These are phyloP conservation scores for Pteropus alecto DNA, from an alignment of 2,113 vertebrate species.

Conservation along the genomic window DNA sequence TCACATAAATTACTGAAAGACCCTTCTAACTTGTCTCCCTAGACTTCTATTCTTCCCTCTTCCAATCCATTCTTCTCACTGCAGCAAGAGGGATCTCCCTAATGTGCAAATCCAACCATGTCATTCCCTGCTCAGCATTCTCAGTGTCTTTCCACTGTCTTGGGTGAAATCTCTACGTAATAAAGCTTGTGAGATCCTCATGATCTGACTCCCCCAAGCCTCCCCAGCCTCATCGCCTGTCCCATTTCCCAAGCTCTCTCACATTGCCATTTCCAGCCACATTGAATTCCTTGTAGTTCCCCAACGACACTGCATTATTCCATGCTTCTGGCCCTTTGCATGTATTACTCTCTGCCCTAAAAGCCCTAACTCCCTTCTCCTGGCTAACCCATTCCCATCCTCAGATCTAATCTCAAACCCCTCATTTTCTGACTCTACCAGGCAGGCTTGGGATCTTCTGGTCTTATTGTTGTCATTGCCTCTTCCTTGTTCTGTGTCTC, in stretches of 20 bases:
- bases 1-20: background rate
- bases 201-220: background rate
- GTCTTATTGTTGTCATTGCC: background rate
- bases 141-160: background rate
- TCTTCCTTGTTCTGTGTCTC: background rate
- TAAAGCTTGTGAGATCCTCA: background rate
- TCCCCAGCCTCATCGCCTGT: background rate
- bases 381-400: background rate
- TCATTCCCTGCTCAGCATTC: background rate
- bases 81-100: background rate
- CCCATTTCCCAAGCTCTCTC: background rate
- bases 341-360: background rate
- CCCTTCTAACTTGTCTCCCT: background rate
- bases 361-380: background rate
- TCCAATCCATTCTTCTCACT: background rate
- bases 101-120: background rate
- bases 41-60: background rate
- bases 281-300: background rate
- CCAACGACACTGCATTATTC: background rate
- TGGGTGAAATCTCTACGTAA: background rate
- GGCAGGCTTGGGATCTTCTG: background rate
- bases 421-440: background rate
- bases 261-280: background rate
- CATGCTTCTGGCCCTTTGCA: background rate
- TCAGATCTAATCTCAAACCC: background rate